Conservation (phyloP, 2,113 vertebrate species). For the Acanthisitta chloris region DNA sequence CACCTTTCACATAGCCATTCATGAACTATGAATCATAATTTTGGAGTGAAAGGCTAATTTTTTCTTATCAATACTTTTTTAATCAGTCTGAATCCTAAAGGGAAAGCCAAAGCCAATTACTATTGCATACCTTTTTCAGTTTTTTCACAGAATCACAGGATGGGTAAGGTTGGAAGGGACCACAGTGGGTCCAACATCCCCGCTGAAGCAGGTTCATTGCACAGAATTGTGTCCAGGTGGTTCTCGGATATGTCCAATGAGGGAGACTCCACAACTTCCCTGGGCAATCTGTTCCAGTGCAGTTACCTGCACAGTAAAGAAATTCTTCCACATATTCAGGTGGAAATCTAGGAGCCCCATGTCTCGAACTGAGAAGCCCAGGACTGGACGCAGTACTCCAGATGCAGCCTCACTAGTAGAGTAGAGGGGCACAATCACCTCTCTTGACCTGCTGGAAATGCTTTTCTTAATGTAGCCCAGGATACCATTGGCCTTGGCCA, state of each 20-base stretch:
- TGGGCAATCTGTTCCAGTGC: not conserved
- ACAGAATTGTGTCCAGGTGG: not conserved
- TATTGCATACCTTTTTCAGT: not conserved
- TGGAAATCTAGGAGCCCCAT: not conserved
- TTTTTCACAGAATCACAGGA: not conserved
- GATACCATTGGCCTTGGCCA: no score
- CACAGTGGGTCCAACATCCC: not conserved
- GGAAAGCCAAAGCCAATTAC: not conserved
- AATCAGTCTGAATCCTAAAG: not conserved
- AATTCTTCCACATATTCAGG: not conserved
- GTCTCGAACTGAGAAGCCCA: not conserved
- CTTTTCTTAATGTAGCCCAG: not conserved
- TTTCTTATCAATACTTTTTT: not conserved
- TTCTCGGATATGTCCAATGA: not conserved
- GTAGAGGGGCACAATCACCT: not conserved
- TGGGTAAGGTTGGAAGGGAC: not conserved
- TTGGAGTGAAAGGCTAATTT: not conserved
- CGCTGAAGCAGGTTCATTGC: not conserved
- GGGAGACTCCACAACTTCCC: not conserved
- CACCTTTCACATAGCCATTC: fast-evolving
- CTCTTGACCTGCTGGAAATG: not conserved
- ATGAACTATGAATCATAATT: not conserved
- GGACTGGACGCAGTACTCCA: not conserved
- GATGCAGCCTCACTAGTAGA: not conserved
- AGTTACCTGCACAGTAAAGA: not conserved